Evolutionary conservation across 2,113 vertebrate genomes (phyloP), one percentile per base, ranked within the genome.

Genomic region (Sturnira hondurensis): DNA sequence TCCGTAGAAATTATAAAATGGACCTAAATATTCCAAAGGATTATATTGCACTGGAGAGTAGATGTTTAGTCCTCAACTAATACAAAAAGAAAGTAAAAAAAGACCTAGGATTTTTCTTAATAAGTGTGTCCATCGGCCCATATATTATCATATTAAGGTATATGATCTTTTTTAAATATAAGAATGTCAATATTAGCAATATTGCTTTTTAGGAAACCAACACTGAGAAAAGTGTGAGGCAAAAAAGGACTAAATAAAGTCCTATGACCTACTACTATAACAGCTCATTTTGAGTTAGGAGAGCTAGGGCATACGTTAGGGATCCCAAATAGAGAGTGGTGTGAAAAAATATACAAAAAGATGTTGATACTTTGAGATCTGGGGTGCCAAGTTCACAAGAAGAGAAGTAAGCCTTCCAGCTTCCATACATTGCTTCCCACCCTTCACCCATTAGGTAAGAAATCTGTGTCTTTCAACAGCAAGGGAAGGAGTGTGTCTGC

Each of bases 1-100:
- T 77, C 13, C 63, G 2, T 58, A 89, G 22, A 89, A 82, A 93
- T 91, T 80, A 89, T 41, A 70, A 92, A 95, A 93, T 70, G 15
- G 3, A 56, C 12, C 15, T 38, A 83, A 76, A 86, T 12, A 52
- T 54, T 76, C 20, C 36, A 84, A 41, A 65, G 20, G 6, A 45
- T 26, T 8, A 17, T 47, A 4, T 5, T 12, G 89, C 58, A 58
- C 14, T 56, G 16, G 33, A 86, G 10, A 88, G 9, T 86, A 77
- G 45, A 58, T 26, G 3, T 16, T 28, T 80, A 80, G 68, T 22
- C 2, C 28, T 86, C 43, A 50, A 4, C n/a, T 50, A 4, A 92
- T 76, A 82, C 5, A 86, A 73, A 74, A 65, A 76, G 26, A 52
- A 71, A 86, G 3, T n/a, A 56, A 58, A 95, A 81, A 0, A 74